phyloP scores from a whole-genome alignment of 1,140 invertebrate genomes.

The Lepidurus couesii region DNA sequence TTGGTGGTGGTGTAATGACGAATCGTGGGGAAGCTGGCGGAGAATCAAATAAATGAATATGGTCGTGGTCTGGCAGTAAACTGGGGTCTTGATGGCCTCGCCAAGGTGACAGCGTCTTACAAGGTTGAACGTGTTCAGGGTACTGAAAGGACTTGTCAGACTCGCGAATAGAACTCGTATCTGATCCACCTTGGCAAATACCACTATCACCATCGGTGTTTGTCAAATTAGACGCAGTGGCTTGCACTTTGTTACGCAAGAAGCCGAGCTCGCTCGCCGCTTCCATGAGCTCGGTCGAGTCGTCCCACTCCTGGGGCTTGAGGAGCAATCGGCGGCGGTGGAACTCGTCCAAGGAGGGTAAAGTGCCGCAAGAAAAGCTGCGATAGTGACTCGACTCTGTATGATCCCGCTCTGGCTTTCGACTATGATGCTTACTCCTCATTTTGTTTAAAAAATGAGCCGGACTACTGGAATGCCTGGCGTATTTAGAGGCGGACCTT shows the following conservation, averaged over 20 bases:
- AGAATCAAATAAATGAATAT: not conserved
- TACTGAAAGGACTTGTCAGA: not conserved
- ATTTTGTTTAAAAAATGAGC: not conserved
- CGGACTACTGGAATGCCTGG: not conserved
- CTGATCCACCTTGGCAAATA: conserved; percentile 30
- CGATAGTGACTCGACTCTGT: conserved; percentile 62
- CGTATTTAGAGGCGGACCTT: not conserved
- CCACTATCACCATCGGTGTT: conserved; percentile 29
- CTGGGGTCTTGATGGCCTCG: conserved; percentile 12
- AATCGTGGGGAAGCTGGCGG: not conserved
- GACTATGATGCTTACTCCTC: not conserved
- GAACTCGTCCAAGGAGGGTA: conserved; percentile 65
- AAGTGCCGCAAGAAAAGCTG: conserved; percentile 67
- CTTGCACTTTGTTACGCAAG: conserved; percentile 10
- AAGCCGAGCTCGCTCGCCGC: conserved; percentile 12
- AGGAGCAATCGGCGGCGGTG: conserved; percentile 47
- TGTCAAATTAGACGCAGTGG: conserved; percentile 2
- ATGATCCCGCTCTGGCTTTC: not conserved
- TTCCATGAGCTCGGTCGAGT: not conserved
- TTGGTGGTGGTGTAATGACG: not conserved
- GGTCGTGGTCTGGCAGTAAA: not conserved
- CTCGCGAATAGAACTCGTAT: conserved; percentile 30
- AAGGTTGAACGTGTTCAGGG: conserved; percentile 30
- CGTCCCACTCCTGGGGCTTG: not conserved
- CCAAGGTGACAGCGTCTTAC: conserved; percentile 30